A percentile compares a stretch with the other conserved stretches of the same genome.
phyloP scores from a whole-genome alignment of 2,888 invertebrate species.

The Agriopis aurantiaria region DNA sequence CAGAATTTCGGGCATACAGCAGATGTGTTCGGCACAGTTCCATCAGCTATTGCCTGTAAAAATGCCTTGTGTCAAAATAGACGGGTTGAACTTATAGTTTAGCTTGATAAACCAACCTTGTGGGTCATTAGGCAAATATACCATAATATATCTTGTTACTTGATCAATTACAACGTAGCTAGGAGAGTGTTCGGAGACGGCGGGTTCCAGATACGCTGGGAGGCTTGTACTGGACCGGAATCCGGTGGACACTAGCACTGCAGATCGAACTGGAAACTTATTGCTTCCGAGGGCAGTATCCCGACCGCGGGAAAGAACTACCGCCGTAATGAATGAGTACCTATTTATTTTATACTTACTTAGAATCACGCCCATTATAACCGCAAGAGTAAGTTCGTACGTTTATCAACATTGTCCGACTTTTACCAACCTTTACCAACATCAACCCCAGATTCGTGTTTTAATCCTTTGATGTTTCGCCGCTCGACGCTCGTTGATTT shows the following conservation, averaged over 20 bases:
- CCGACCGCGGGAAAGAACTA: conserved; percentile 13
- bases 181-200: conserved; percentile 18
- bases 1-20: too few relatives aligned
- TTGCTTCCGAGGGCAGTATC: conserved; percentile 50
- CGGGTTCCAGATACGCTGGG: conserved; percentile 52
- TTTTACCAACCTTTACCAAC: not conserved
- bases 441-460: conserved; percentile 7
- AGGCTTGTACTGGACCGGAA: conserved; percentile 33
- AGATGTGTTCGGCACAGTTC: too few relatives aligned
- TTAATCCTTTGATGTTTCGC: conserved; percentile 41
- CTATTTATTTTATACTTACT: too few relatives aligned
- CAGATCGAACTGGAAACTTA: conserved; percentile 55
- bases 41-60: too few relatives aligned
- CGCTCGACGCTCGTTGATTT: conserved; percentile 35
- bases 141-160: not conserved
- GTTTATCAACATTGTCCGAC: not conserved
- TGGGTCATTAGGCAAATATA: not conserved
- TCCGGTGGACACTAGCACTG: conserved; percentile 49
- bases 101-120: too few relatives aligned
- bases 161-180: conserved; percentile 1
- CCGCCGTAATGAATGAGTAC: not conserved
- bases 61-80: too few relatives aligned
- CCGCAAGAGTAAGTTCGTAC: not conserved
- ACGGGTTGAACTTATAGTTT: too few relatives aligned
- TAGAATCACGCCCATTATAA: too few relatives aligned